Conservation (phyloP, 1,140 invertebrate genomes). For the Bombus turneri region DNA sequence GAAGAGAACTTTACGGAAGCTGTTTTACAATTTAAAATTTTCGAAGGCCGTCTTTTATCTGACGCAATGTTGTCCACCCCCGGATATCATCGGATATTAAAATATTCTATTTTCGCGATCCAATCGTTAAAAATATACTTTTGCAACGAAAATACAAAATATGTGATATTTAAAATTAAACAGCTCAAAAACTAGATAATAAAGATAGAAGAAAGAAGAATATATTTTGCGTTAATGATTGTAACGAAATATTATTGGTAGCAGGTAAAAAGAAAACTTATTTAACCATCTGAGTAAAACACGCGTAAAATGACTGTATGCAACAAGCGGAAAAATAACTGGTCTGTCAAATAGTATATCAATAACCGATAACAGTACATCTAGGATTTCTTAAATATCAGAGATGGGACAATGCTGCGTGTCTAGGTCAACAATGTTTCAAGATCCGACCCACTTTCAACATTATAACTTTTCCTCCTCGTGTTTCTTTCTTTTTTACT, state of each 20-base stretch:
- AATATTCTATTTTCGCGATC: background rate
- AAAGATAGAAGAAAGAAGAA: too few relatives aligned
- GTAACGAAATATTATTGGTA: too few relatives aligned
- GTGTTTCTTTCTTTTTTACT: background rate
- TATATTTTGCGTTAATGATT: too few relatives aligned
- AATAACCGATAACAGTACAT: background rate
- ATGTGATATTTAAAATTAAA: background rate
- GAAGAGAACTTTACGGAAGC: background rate
- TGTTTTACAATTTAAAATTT: background rate
- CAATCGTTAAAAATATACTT: too few relatives aligned
- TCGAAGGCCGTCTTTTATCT: background rate
- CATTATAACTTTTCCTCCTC: background rate
- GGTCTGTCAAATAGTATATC: background rate
- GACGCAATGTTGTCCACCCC: background rate
- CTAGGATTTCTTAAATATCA: background rate
- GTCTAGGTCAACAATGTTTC: background rate
- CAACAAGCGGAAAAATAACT: background rate
- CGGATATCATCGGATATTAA: background rate
- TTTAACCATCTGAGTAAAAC: too few relatives aligned
- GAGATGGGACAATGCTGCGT: background rate
- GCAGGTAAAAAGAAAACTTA: too few relatives aligned
- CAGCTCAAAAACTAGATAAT: background rate
- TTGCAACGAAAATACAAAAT: background rate
- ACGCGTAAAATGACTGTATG: too few relatives aligned
- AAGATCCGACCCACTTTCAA: conserved; percentile 7